Evolutionary conservation across 2,113 vertebrate genomes (phyloP), one percentile per base, ranked within the genome.

Genomic region (Rutilus rutilus): DNA sequence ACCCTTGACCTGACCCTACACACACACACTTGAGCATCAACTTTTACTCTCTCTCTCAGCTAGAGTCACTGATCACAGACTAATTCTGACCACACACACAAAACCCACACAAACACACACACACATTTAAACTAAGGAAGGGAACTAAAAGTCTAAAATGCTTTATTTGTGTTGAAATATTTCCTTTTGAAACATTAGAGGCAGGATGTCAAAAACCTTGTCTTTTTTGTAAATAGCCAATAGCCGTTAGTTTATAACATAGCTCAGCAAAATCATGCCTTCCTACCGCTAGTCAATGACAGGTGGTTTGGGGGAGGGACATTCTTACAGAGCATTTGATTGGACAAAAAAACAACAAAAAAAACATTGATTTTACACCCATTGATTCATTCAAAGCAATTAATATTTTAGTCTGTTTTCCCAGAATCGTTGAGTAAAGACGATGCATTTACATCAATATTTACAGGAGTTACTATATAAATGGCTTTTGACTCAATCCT

Each of bases 1-100:
- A 93, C 93, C 93, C 88, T 87, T 88, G 12, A 25, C 88, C 82
- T 82, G 42, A 88, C 91, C 89, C 54, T 80, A 71, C 45, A 69
- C 82, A 52, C 82, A 77, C 78, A 77, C 77, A 76, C 74, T 82
- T 77, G 50, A 79, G 82, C 65, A 71, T 79, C 79, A 78, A 83
- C 88, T 85, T 78, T 85, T 85, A 85, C 47, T 50, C 50, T 52
- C 7, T 50, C 76, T 83, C 62, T 78, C 62, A 78, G n/a, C 36
- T 76, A 62, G 65, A 33, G 50, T 50, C 78, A 62, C 33, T 60
- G 50, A 54, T 65, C 65, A 79, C 47, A 86, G 47, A 47, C 60
- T 65, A 39, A 77, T 45, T 19, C 77, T 74, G 85, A 59, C 36
- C 45, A 65, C 83, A 54, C 83, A 36, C 84, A 62, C 69, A 45